Evolutionary conservation across 2,888 invertebrate genomes (phyloP).

Genomic region (Epistrophe eligans): DNA sequence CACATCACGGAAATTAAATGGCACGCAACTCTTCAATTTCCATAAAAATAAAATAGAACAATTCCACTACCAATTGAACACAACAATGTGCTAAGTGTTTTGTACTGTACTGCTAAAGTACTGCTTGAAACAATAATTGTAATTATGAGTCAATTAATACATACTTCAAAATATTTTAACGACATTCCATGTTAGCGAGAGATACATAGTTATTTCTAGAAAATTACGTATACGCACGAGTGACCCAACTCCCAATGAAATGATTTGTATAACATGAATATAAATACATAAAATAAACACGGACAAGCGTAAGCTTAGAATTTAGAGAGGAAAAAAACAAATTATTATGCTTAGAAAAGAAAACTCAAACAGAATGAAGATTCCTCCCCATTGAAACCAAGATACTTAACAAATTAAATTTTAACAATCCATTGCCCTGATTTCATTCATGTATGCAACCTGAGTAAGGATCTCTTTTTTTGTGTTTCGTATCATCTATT

Average conservation of each 20-base stretch:
- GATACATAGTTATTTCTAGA: background rate
- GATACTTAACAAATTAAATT: conserved; percentile 74
- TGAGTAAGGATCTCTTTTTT: conserved; percentile 5
- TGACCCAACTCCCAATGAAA: conserved; percentile 19
- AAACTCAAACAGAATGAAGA: conserved; percentile 26
- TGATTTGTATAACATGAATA: conserved; percentile 10
- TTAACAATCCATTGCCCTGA: conserved; percentile 69
- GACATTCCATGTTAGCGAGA: conserved; percentile 1
- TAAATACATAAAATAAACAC: conserved; percentile 3
- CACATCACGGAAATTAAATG: conserved; percentile 31
- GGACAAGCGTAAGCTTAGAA: background rate
- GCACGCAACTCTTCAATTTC: conserved; percentile 44
- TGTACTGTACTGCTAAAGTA: too few relatives aligned
- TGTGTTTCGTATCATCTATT: conserved; percentile 34
- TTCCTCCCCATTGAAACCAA: conserved; percentile 43
- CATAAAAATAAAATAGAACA: background rate
- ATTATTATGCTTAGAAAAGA: conserved; percentile 18
- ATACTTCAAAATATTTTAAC: conserved; percentile 57
- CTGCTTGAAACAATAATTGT: conserved; percentile 45
- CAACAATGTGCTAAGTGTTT: conserved; percentile 49
- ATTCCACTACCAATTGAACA: conserved; percentile 22
- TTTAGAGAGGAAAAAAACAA: background rate
- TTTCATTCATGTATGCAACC: conserved; percentile 53
- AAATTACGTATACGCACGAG: conserved; percentile 66
- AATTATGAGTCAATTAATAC: conserved; percentile 64